Percentiles rank a stretch among this genome's conserved stretches.
phyloP scores from a whole-genome alignment of 2,113 vertebrate species.

The Centropus bengalensis region DNA sequence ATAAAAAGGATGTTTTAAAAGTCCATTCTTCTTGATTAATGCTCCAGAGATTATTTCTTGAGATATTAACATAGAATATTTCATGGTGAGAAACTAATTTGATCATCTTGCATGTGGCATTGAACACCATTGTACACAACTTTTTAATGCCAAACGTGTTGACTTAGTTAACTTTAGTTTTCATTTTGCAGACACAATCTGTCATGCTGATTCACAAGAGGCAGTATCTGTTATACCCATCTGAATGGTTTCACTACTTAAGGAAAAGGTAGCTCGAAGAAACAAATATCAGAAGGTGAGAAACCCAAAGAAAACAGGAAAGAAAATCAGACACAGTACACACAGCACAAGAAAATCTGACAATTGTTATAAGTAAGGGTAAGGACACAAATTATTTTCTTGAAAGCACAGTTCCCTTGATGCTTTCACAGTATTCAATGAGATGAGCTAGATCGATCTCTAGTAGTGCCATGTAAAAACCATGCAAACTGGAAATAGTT shows the following conservation, averaged over 20 bases:
- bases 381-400: not conserved
- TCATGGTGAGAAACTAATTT: not conserved
- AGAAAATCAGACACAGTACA: not conserved
- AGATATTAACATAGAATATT: not conserved
- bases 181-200: constrained; percentile 63
- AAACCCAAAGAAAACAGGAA: constrained; percentile 29
- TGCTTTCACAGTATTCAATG: not conserved
- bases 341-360: not conserved
- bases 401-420: not conserved
- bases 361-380: not conserved
- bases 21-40: not conserved
- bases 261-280: constrained; percentile 46
- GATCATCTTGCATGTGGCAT: constrained; percentile 19
- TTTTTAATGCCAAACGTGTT: constrained; percentile 50
- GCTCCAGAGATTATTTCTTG: not conserved
- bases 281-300: constrained; percentile 59
- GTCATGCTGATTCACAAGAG: constrained; percentile 41
- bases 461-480: not conserved
- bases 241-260: constrained; percentile 34
- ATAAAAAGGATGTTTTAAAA: constrained; percentile 22
- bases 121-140: constrained; percentile 40
- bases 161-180: constrained; percentile 55
- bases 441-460: not conserved
- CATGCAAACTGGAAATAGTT: not conserved
- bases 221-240: constrained; percentile 49